These are phyloP conservation scores for Pseudopipra pipra DNA, from an alignment of 2,113 vertebrate genomes.

Conservation along the genomic window DNA sequence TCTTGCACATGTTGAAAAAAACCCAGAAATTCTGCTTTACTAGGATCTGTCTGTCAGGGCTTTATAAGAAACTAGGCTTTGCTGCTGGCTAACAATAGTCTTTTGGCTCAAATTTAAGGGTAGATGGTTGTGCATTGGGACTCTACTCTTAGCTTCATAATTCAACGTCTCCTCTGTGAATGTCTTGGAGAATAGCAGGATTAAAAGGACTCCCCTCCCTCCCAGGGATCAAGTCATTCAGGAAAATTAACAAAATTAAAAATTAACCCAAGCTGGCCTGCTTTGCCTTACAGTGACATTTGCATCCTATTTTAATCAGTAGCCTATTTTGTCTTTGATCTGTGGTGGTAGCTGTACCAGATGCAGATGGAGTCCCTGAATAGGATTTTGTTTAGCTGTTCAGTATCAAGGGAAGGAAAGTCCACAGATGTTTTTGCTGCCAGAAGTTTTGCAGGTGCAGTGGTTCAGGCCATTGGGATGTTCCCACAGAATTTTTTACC, in stretches of 20 bases:
- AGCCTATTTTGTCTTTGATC: neutral
- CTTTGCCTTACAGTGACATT: neutral
- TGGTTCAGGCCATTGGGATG: neutral
- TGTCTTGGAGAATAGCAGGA: neutral
- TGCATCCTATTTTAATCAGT: neutral
- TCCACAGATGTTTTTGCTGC: neutral
- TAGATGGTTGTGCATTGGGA: neutral
- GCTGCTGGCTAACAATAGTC: neutral
- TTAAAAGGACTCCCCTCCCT: neutral
- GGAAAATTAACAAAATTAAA: neutral
- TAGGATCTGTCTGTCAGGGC: neutral
- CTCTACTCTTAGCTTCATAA: neutral
- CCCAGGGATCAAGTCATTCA: neutral
- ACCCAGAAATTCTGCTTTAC: neutral
- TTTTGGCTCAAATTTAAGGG: neutral
- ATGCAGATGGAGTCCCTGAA: neutral
- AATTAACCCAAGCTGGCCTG: neutral
- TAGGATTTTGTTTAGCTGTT: neutral
- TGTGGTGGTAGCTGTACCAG: neutral
- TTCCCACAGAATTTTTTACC: neutral
- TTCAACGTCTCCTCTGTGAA: neutral
- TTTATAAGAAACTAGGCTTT: neutral
- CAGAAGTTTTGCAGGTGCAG: neutral
- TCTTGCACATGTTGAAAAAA: neutral
- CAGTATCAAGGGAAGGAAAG: neutral